Percentiles rank a stretch among this genome's conserved stretches.
These are phyloP conservation scores for Troides oblongomaculatus DNA, from an alignment of 2,888 invertebrate genomes.

Conservation along the genomic window DNA sequence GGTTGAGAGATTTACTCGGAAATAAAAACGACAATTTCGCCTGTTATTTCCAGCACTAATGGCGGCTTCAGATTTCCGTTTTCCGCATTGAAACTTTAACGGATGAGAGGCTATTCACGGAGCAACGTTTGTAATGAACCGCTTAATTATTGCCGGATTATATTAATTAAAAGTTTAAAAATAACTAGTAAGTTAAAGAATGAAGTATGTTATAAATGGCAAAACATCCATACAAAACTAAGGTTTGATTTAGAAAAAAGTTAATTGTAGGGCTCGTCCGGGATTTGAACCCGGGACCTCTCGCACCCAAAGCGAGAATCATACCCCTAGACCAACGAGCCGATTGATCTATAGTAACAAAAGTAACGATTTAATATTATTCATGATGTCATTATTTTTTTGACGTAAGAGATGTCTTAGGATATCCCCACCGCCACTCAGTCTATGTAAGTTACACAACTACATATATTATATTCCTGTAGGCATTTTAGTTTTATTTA, in stretches of 20 bases:
- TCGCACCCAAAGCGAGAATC: slow-evolving; percentile 80
- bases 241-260: too few species aligned
- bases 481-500: too few species aligned
- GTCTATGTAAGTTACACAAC: too few species aligned
- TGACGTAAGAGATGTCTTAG: too few species aligned
- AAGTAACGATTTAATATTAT: background rate
- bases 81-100: slow-evolving; percentile 21
- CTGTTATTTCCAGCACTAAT: slow-evolving; percentile 23
- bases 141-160: slow-evolving; percentile 4
- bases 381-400: too few species aligned
- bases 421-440: too few species aligned
- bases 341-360: slow-evolving; percentile 25
- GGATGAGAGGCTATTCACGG: slow-evolving; percentile 23
- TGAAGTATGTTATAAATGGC: too few species aligned
- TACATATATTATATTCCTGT: too few species aligned
- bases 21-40: slow-evolving; percentile 24
- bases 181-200: background rate
- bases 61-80: slow-evolving; percentile 25
- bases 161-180: background rate
- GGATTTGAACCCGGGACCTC: slow-evolving; percentile 62
- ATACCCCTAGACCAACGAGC: slow-evolving; percentile 80
- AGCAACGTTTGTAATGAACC: slow-evolving; percentile 19
- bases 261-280: slow-evolving; percentile 24
- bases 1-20: slow-evolving; percentile 10
- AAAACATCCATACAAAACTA: too few species aligned